phyloP scores from a whole-genome alignment of 1,140 invertebrate genomes.

The Zaprionus davidi region DNA sequence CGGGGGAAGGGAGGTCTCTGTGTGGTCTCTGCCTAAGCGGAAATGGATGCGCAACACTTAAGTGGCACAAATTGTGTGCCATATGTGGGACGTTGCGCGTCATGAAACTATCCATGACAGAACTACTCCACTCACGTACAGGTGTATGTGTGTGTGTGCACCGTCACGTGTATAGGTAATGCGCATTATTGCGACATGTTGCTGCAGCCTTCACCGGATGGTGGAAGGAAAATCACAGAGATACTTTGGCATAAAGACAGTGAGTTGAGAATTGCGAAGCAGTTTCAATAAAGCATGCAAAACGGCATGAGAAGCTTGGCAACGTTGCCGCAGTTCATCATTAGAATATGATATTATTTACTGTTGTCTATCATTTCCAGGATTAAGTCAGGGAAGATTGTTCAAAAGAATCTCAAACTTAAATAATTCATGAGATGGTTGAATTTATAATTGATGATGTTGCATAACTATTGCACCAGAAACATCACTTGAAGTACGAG shows the following conservation, averaged over 20 bases:
- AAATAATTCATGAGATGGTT: too few species aligned
- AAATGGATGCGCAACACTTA: slow-evolving; percentile 81
- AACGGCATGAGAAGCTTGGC: background rate
- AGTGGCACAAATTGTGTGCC: slow-evolving; percentile 77
- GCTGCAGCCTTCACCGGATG: background rate
- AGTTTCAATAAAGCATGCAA: background rate
- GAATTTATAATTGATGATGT: background rate
- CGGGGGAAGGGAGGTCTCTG: background rate
- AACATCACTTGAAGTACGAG: too few species aligned
- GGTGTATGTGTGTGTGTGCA: slow-evolving; percentile 3
- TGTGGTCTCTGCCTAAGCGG: slow-evolving; percentile 61
- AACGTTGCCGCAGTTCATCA: background rate
- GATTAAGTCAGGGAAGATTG: too few species aligned
- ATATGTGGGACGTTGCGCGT: slow-evolving; percentile 51
- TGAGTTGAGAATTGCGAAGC: slow-evolving; percentile 17
- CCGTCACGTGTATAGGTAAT: slow-evolving; percentile 31
- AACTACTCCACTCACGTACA: slow-evolving; percentile 11
- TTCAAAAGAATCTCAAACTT: too few species aligned
- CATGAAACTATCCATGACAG: slow-evolving; percentile 22
- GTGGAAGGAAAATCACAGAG: slow-evolving; percentile 7
- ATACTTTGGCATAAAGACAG: background rate
- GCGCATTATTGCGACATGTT: slow-evolving; percentile 4
- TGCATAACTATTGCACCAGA: too few species aligned
- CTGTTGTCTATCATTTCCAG: too few species aligned
- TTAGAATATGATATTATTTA: too few species aligned